Base-by-base conservation (phyloP, 2,888 invertebrate species). In the Spatulosminthurus flaviceps region DNA sequence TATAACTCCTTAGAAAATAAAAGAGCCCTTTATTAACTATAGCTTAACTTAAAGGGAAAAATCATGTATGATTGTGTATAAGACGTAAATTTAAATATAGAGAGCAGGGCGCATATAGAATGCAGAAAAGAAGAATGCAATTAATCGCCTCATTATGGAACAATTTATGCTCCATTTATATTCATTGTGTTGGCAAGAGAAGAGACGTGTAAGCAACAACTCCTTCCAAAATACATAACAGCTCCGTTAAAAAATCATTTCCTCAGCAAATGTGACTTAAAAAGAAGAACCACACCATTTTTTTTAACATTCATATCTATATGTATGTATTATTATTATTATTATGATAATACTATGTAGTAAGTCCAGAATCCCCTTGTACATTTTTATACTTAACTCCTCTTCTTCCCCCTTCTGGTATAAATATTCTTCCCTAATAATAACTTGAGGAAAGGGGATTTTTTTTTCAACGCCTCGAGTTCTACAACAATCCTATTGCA, bases 151-250 rank as follows among this genome's bases (percentile, higher is more conserved):
- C 41, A 41, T 42, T 72, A 72, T 74, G 28, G 61, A 74, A 29
- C 74, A 74, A 74, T 74, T 61, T 61, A 74, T 74, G 74, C 51
- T 74, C 74, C 74, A 74, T 74, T 74, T 74, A 74, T 74, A 60
- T 74, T 74, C 74, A 74, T 74, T 74, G 51, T 61, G 28, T 61
- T 74, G 74, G 74, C 74, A 74, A n/a, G n/a, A n/a, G n/a, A n/a
- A n/a, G 74, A 74, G 61, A 74, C 28, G 61, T n/a, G n/a, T n/a
- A n/a, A n/a, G n/a, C 29, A 51, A 74, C 74, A 61, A 16, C 51
- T 51, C 61, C 26, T 21, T 51, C 51, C 51, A 51, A 51, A 51
- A 51, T 51, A 51, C n/a, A n/a, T n/a, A n/a, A n/a, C n/a, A 51
- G 51, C 51, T 51, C 51, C 5, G 51, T 51, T 51, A 51, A 51